Conservation (phyloP, 2,113 vertebrate genomes). For the Lophius piscatorius region DNA sequence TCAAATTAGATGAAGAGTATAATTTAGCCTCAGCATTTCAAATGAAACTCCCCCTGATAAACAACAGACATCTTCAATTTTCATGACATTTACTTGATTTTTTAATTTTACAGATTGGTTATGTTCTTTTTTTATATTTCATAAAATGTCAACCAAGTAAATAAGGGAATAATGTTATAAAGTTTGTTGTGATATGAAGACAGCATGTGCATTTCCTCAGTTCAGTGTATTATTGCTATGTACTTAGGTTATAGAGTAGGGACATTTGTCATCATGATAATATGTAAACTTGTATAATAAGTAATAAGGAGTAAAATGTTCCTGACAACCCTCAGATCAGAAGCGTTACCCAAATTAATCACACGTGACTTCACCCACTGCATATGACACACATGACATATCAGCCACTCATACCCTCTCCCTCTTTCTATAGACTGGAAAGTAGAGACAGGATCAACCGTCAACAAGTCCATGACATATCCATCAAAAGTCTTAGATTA, state of each 20-base stretch:
- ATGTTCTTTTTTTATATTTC: background rate
- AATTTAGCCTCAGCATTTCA: constrained; percentile 8
- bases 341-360: no score
- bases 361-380: no score
- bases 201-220: background rate
- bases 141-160: constrained; percentile 13
- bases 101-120: background rate
- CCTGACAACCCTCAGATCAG: no score
- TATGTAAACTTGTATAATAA: no score
- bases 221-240: constrained; percentile 1
- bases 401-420: no score
- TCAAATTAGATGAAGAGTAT: constrained; percentile 12
- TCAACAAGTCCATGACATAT: no score
- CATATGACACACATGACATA: no score
- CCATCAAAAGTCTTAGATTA: no score
- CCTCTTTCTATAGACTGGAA: no score
- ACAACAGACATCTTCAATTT: constrained; percentile 13
- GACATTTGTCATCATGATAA: no score
- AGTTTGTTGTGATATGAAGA: background rate
- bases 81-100: constrained; percentile 1
- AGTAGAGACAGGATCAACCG: no score
- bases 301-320: no score
- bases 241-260: background rate
- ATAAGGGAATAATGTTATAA: background rate
- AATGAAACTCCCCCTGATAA: background rate